Conservation (phyloP, 2,888 invertebrate genomes). For the Hypercompe scribonia region DNA sequence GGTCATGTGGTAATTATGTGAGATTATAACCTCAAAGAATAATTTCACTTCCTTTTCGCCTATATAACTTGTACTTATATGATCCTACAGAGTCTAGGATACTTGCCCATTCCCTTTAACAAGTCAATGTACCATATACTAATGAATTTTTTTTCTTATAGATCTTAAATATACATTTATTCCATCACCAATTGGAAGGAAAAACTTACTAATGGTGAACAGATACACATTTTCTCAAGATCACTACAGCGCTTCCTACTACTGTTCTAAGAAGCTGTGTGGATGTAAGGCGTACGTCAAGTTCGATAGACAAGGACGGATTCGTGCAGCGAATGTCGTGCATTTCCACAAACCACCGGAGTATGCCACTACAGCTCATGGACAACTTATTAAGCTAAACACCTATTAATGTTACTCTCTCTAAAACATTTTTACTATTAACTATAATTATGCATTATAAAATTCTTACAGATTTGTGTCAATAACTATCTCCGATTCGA, state of each 20-base stretch:
- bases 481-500: neutral
- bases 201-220: constrained; percentile 42
- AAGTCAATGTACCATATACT: neutral
- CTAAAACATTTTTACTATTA: neutral
- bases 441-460: neutral
- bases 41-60: too few relatives aligned
- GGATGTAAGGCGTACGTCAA: constrained; percentile 53
- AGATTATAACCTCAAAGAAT: too few relatives aligned
- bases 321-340: constrained; percentile 15
- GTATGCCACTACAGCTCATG: constrained; percentile 9
- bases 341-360: constrained; percentile 19
- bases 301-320: constrained; percentile 26
- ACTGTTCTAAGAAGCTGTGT: constrained; percentile 46
- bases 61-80: too few relatives aligned
- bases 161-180: constrained; percentile 42
- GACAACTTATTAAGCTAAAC: constrained; percentile 11
- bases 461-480: neutral
- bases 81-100: too few relatives aligned
- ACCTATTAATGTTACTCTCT: neutral
- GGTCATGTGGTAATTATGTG: too few relatives aligned
- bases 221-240: constrained; percentile 48
- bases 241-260: constrained; percentile 39
- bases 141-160: constrained; percentile 26
- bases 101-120: too few relatives aligned
- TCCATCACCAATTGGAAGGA: constrained; percentile 42